Conservation (phyloP, 2,113 vertebrate genomes). For the Phrynosoma blainvillii region DNA sequence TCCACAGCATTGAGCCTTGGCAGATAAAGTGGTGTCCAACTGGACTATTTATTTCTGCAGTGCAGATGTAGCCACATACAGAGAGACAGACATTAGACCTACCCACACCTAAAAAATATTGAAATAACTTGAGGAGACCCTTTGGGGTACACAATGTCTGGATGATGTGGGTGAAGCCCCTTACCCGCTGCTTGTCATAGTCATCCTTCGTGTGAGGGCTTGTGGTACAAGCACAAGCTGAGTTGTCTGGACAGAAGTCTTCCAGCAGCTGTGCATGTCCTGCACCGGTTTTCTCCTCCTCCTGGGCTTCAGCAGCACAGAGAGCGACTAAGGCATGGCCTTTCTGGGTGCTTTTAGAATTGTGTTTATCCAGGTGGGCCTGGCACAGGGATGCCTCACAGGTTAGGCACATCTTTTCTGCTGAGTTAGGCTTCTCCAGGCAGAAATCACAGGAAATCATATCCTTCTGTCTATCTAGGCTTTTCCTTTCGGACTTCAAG, state of each 20-base stretch:
- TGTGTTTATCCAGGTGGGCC: constrained; percentile 84
- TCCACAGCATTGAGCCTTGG: too few species aligned
- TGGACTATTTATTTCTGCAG: too few species aligned
- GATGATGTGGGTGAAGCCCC: background rate
- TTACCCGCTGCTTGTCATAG: background rate
- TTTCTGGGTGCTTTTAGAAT: constrained; percentile 62
- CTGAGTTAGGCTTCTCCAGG: constrained; percentile 55
- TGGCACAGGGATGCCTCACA: constrained; percentile 83
- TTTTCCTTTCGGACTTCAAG: constrained; percentile 22
- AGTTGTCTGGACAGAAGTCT: constrained; percentile 78
- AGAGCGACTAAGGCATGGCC: constrained; percentile 82
- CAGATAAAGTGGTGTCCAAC: too few species aligned
- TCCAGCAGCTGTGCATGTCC: constrained; percentile 84
- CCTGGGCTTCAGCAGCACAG: constrained; percentile 42
- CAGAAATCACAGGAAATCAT: constrained; percentile 80
- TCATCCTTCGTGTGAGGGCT: constrained; percentile 64
- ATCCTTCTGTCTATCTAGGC: fast-evolving
- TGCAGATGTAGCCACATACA: too few species aligned
- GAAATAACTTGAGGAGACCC: background rate
- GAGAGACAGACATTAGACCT: too few species aligned
- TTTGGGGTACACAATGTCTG: background rate
- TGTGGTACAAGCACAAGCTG: constrained; percentile 76
- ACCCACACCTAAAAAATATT: background rate
- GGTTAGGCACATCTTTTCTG: constrained; percentile 77
- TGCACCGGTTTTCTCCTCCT: constrained; percentile 79